Conservation (phyloP, 35 echinoderm and acorn worm species). For the Ophiothrix spiculata region DNA sequence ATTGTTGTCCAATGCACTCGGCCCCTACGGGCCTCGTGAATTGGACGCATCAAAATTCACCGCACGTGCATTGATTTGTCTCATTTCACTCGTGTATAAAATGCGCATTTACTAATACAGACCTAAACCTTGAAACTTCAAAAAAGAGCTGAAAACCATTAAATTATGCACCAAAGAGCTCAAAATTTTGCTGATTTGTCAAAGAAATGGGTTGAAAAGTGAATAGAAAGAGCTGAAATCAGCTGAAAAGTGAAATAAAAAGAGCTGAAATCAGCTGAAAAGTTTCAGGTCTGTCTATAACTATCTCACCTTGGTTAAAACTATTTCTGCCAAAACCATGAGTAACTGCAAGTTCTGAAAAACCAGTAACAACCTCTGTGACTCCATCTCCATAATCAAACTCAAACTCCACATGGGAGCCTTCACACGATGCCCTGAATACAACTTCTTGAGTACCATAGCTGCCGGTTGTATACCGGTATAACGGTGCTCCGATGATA, state of each 20-base stretch:
- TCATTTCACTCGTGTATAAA: no score
- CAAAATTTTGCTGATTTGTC: background rate
- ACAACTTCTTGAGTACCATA: slow-evolving; percentile 17
- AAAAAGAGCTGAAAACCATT: no score
- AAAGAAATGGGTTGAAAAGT: background rate
- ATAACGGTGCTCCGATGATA: slow-evolving; percentile 8
- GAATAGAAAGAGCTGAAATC: background rate
- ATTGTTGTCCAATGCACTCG: no score
- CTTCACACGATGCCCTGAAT: slow-evolving; percentile 57
- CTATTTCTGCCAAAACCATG: slow-evolving; percentile 25
- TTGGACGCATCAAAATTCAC: no score
- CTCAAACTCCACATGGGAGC: slow-evolving; percentile 51
- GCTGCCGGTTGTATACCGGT: background rate
- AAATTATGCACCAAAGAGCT: no score
- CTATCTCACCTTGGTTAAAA: slow-evolving; percentile 51
- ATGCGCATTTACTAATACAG: background rate
- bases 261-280: no score
- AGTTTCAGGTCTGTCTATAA: no score
- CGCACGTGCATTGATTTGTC: no score
- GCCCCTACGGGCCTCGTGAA: no score
- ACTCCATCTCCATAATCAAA: slow-evolving; percentile 82
- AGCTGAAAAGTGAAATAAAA: no score
- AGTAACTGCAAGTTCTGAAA: background rate
- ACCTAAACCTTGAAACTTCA: background rate
- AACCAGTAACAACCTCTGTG: background rate